phyloP scores from a whole-genome alignment of 2,113 vertebrate genomes.

The Pelusios castaneus region DNA sequence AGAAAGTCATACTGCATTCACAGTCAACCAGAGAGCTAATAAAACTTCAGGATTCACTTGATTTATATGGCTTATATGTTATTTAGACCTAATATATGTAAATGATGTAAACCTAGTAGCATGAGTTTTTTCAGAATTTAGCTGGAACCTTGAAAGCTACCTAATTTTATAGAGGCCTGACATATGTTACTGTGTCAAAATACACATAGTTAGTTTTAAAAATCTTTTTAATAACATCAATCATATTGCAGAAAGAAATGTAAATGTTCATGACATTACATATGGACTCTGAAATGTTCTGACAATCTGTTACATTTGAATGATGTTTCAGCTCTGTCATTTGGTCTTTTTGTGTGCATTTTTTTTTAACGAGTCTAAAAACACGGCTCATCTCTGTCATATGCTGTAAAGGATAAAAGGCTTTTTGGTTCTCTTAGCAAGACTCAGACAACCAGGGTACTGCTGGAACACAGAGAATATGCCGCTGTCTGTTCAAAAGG shows the following conservation, averaged over 20 bases:
- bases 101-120: constrained; percentile 21
- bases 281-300: constrained; percentile 62
- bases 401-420: constrained; percentile 57
- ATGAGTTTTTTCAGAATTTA: background rate
- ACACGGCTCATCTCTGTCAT: constrained; percentile 60
- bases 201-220: background rate
- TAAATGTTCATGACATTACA: constrained; percentile 62
- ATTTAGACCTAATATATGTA: constrained; percentile 3
- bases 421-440: constrained; percentile 70
- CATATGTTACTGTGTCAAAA: background rate
- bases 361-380: constrained; percentile 60
- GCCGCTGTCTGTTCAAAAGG: constrained; percentile 64
- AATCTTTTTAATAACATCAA: constrained; percentile 46
- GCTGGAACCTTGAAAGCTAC: background rate
- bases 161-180: background rate
- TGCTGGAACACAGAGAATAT: constrained; percentile 69
- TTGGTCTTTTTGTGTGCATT: constrained; percentile 53
- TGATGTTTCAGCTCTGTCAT: constrained; percentile 66
- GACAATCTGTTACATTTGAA: constrained; percentile 66
- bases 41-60: constrained; percentile 7
- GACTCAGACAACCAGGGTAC: constrained; percentile 60
- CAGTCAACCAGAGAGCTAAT: background rate
- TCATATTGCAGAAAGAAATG: constrained; percentile 34
- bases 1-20: constrained; percentile 24
- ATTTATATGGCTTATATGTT: background rate